Evolutionary conservation across 2,888 invertebrate genomes (phyloP).

Genomic region (Ophioninae sp.): DNA sequence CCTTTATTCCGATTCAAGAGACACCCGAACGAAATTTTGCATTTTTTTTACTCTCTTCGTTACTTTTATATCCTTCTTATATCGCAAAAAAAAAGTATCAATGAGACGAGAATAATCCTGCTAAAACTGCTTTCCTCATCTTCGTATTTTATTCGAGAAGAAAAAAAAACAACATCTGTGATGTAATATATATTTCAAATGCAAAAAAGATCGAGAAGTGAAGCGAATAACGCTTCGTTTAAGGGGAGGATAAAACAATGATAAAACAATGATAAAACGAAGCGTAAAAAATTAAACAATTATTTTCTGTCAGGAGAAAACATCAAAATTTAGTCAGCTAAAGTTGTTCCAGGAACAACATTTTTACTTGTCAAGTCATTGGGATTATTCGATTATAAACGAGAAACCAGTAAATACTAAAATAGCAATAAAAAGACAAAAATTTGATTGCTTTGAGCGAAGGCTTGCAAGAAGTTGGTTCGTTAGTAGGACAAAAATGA

Average conservation of each 20-base stretch:
- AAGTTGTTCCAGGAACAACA: no score
- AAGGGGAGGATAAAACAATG: slow-evolving; percentile 27
- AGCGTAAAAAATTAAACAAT: background rate
- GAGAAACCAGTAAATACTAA: background rate
- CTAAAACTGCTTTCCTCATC: background rate
- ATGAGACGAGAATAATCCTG: slow-evolving; percentile 25
- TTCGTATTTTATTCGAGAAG: background rate
- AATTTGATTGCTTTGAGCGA: no score
- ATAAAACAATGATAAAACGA: background rate
- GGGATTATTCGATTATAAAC: no score
- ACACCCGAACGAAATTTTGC: slow-evolving; percentile 63
- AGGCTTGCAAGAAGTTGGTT: slow-evolving; percentile 10
- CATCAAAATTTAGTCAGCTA: no score
- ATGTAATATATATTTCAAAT: background rate
- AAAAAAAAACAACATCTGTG: background rate
- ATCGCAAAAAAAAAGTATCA: background rate
- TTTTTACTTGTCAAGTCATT: no score
- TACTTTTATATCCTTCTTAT: slow-evolving; percentile 8
- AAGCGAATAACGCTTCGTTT: slow-evolving; percentile 32
- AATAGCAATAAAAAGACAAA: slow-evolving; percentile 1
- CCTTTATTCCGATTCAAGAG: slow-evolving; percentile 79
- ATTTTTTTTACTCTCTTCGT: background rate
- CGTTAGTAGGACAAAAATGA: background rate
- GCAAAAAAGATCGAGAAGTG: background rate
- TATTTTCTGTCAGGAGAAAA: no score